Evolutionary conservation across 2,888 invertebrate species (phyloP), one percentile per base, ranked within the genome.

Genomic region (Rhamnusium bicolor): DNA sequence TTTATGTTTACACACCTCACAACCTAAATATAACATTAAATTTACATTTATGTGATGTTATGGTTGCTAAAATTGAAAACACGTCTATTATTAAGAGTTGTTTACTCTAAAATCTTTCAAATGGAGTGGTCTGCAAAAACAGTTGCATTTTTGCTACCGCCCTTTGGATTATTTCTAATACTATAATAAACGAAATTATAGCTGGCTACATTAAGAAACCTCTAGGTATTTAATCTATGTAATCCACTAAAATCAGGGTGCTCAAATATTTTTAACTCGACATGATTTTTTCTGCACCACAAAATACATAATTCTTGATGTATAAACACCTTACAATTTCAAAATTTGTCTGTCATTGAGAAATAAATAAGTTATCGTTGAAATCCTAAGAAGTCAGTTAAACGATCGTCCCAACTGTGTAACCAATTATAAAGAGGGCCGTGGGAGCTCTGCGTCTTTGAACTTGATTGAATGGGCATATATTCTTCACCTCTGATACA

Each of bases 401-500:
- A 90, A 70, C 93, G 89, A 83, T 93, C 91, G 87, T 94, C 93
- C 90, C 93, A 91, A 74, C 92, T 91, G 84, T 92, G 91, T 60
- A 90, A 77, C 88, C 89, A 89, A 73, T 88, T 90, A 85, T 84
- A 89, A 80, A 82, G 83, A 87, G 90, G 84, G 85, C 90, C 86
- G 77, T 84, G 85, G 5, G 81, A 76, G 18, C 81, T 74, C 62
- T 80, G 82, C n/a, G 80, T 65, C 24, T 75, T 77, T 75, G 80
- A 89, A 89, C 79, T 91, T 89, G 89, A 73, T 69, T 86, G 84
- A 29, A 86, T 81, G 10, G 92, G 91, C 91, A 92, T 88, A 86
- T 94, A 94, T 72, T 94, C 94, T 82, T 95, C 94, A 80, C 93
- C 92, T 53, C 94, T 89, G 83, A 94, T 95, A 87, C 95, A 94